These are phyloP conservation scores for Sebastes fasciatus DNA, from an alignment of 2,113 vertebrate genomes.

Conservation along the genomic window DNA sequence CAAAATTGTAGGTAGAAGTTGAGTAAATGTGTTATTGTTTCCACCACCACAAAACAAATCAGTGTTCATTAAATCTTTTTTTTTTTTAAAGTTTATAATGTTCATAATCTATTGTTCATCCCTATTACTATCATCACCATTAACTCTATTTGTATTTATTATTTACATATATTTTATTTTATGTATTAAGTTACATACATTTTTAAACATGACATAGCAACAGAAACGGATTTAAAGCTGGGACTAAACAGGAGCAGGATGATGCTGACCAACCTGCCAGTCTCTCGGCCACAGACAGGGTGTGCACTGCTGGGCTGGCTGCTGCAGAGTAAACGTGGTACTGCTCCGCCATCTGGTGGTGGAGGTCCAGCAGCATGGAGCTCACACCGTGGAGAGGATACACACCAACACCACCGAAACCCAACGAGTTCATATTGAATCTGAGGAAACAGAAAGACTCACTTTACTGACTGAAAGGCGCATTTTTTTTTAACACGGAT, in stretches of 20 bases:
- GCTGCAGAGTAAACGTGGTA: slow-evolving; percentile 67
- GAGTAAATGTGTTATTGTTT: background rate
- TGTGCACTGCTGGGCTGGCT: slow-evolving; percentile 63
- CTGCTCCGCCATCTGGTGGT: slow-evolving; percentile 83
- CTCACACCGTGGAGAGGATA: slow-evolving; percentile 66
- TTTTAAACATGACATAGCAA: background rate
- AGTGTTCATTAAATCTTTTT: background rate
- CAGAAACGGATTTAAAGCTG: background rate
- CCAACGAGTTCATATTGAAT: slow-evolving; percentile 76
- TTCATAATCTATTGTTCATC: background rate
- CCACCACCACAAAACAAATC: background rate
- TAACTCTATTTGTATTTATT: background rate
- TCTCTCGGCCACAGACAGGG: slow-evolving; percentile 83
- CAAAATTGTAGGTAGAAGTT: background rate
- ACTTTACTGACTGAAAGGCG: background rate
- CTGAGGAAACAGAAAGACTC: background rate
- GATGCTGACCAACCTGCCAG: slow-evolving; percentile 79
- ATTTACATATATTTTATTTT: background rate
- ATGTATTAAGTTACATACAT: background rate
- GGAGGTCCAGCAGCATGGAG: slow-evolving; percentile 77
- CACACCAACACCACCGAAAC: slow-evolving; percentile 53
- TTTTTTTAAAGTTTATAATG: too few species aligned
- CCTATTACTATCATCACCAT: background rate
- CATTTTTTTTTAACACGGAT: background rate
- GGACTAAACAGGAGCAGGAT: too few species aligned